Base-by-base conservation (phyloP, 2,888 invertebrate genomes). In the Ormyrus rosae region DNA sequence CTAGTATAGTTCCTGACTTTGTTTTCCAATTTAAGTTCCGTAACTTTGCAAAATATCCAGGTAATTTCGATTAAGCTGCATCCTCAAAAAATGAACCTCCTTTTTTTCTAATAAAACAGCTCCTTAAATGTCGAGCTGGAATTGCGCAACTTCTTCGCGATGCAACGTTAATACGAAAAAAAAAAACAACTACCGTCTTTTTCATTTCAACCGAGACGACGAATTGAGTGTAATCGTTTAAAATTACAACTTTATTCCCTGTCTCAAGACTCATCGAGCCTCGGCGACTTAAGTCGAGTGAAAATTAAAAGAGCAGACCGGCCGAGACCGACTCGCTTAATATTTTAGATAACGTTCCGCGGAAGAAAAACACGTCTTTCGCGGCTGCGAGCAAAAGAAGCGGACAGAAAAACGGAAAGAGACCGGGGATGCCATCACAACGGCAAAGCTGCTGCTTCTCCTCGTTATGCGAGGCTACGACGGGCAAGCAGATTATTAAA, bases 401-500 rank as follows among this genome's bases (percentile, higher is more conserved):
- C 51, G n/a, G 45, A 50, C 34, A 8, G 45, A 64, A 6, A 53
- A 19, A 1, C 19, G 45, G 48, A 51, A 58, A 51, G 7, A 71
- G 70, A 76, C 48, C 58, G 11, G 4, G 4, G 34, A 34, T 34
- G 34, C 34, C 34, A 4, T 34, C 34, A 34, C n/a, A 51, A 48
- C 45, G 60, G 46, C 55, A 67, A 46, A 13, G 80, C 61, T 63
- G 61, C 53, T 13, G 67, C 48, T 70, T 51, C 50, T 55, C 56
- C 77, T 72, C 71, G 73, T 77, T 82, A 80, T 55, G 60, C 76
- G 76, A 64, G 80, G 80, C 73, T 75, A 74, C 75, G 65, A 73
- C 68, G 76, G 70, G 73, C 45, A 72, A 60, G 51, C 70, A 68
- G 78, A 81, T 82, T 82, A 82, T 81, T 81, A 81, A 82, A 80